These are phyloP conservation scores for Scortum barcoo DNA, from an alignment of 2,113 vertebrate genomes.

Conservation along the genomic window DNA sequence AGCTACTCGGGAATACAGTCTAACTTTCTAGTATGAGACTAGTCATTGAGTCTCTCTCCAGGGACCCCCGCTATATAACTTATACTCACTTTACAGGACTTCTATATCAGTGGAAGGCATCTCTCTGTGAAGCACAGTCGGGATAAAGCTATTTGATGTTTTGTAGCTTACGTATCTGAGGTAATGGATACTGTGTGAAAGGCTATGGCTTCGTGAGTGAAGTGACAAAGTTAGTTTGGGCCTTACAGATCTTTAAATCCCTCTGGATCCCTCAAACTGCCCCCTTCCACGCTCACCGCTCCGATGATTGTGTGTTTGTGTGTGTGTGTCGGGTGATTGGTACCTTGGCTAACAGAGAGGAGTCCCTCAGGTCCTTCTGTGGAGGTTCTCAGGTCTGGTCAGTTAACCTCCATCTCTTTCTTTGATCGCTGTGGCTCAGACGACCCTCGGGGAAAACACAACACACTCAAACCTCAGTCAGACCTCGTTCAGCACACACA, in stretches of 20 bases:
- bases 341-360: constrained; percentile 79
- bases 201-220: constrained; percentile 75
- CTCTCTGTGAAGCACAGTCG: constrained; percentile 68
- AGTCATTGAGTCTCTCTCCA: constrained; percentile 71
- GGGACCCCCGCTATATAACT: constrained; percentile 76
- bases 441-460: constrained; percentile 81
- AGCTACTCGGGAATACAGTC: constrained; percentile 73
- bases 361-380: constrained; percentile 82
- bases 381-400: constrained; percentile 83
- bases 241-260: constrained; percentile 80
- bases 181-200: constrained; percentile 83
- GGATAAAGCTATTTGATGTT: constrained; percentile 80
- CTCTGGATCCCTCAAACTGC: constrained; percentile 74
- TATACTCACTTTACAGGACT: constrained; percentile 82
- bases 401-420: constrained; percentile 84
- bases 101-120: constrained; percentile 73
- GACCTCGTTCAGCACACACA: constrained; percentile 52
- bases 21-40: constrained; percentile 76
- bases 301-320: constrained; percentile 70
- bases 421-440: constrained; percentile 80
- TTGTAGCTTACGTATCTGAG: constrained; percentile 67
- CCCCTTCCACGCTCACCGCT: constrained; percentile 65
- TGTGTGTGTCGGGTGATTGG: constrained; percentile 76
- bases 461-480: constrained; percentile 72
- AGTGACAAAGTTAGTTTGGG: constrained; percentile 85